These are phyloP conservation scores for Drosophila sp. DNA, from an alignment of 1,140 invertebrate genomes.

Conservation along the genomic window DNA sequence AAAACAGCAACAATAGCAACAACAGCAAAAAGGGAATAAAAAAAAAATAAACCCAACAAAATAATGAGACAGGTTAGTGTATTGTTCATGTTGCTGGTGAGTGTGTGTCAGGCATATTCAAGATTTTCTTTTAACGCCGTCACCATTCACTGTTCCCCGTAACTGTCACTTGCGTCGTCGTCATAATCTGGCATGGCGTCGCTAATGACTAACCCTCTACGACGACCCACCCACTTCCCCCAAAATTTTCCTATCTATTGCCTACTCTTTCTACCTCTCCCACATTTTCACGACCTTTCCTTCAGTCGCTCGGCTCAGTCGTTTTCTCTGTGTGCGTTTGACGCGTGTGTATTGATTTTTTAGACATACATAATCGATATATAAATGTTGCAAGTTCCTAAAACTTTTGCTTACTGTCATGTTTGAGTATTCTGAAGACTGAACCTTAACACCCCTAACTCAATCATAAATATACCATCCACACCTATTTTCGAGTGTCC, in stretches of 20 bases:
- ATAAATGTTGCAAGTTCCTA: slow-evolving; percentile 51
- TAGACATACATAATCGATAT: slow-evolving; percentile 69
- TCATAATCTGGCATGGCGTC: slow-evolving; percentile 23
- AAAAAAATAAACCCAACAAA: slow-evolving; percentile 32
- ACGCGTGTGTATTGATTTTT: slow-evolving; percentile 75
- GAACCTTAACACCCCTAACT: background rate
- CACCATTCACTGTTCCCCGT: slow-evolving; percentile 12
- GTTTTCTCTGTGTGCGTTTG: slow-evolving; percentile 26
- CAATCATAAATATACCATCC: slow-evolving; percentile 9
- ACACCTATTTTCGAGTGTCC: slow-evolving; percentile 47
- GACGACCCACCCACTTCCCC: slow-evolving; percentile 5
- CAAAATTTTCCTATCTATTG: background rate
- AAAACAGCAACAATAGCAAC: slow-evolving; percentile 22
- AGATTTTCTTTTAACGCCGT: slow-evolving; percentile 42
- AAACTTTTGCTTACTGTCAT: slow-evolving; percentile 39
- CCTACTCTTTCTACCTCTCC: background rate
- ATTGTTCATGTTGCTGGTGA: slow-evolving; percentile 16
- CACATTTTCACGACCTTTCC: background rate
- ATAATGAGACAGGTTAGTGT: slow-evolving; percentile 71
- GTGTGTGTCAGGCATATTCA: slow-evolving; percentile 35
- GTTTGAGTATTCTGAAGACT: slow-evolving; percentile 12
- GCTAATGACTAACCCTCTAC: slow-evolving; percentile 44
- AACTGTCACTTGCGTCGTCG: slow-evolving; percentile 1
- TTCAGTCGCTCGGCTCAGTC: background rate
- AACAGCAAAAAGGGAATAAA: slow-evolving; percentile 20